phyloP scores from a whole-genome alignment of 2,888 invertebrate species.

The Oxytorus armatus region DNA sequence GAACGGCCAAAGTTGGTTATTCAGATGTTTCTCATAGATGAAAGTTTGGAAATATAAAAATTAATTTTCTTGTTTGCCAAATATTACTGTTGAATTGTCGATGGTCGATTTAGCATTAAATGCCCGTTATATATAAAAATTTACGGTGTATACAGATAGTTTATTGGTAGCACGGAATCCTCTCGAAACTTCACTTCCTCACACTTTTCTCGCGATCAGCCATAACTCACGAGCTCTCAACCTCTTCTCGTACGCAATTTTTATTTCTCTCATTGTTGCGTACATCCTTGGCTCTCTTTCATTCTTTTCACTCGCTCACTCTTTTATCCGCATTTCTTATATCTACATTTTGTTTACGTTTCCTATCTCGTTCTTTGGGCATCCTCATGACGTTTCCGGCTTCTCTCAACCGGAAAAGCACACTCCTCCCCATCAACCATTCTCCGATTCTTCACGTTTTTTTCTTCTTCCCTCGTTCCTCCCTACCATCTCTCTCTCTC shows the following conservation, averaged over 20 bases:
- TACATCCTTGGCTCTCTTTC: slow-evolving; percentile 1
- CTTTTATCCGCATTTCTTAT: slow-evolving; percentile 6
- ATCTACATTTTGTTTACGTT: slow-evolving; percentile 42
- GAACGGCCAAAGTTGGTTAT: too few relatives aligned
- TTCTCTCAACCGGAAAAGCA: slow-evolving; percentile 53
- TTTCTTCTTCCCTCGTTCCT: neutral
- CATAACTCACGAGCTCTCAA: slow-evolving; percentile 54
- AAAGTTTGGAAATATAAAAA: too few relatives aligned
- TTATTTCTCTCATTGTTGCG: slow-evolving; percentile 48
- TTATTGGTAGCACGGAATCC: slow-evolving; percentile 25
- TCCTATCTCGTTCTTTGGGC: slow-evolving; percentile 16
- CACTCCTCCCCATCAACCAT: slow-evolving; percentile 43
- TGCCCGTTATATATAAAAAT: slow-evolving; percentile 1
- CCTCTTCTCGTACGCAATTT: slow-evolving; percentile 42
- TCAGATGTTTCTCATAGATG: too few relatives aligned
- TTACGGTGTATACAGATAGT: neutral
- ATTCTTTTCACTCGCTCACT: slow-evolving; percentile 18
- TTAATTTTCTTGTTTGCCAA: too few relatives aligned
- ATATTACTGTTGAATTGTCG: neutral
- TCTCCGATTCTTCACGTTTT: slow-evolving; percentile 29
- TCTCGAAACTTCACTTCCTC: slow-evolving; percentile 42
- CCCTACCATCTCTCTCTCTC: neutral
- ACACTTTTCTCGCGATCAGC: slow-evolving; percentile 32
- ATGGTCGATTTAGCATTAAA: neutral
- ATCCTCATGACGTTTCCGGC: slow-evolving; percentile 48